Percentiles rank a stretch among this genome's conserved stretches.
Conservation (phyloP, 2,888 invertebrate species). For the Arctia plantaginis region DNA sequence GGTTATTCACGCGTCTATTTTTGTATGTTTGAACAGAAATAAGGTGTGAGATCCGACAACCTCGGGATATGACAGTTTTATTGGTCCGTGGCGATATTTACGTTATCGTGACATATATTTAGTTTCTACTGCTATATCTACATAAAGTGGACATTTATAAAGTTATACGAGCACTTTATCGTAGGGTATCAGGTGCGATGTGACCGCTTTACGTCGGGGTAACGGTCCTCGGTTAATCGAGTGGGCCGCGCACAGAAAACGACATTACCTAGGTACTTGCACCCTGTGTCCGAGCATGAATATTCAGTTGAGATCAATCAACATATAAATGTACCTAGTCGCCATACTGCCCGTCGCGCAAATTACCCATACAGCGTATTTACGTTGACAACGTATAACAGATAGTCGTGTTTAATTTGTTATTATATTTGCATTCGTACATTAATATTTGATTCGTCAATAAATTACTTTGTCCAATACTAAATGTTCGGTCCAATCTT, state of each 20-base stretch:
- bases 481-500: conserved; percentile 11
- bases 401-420: conserved; percentile 14
- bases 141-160: conserved; percentile 11
- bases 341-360: conserved; percentile 52
- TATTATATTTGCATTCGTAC: conserved; percentile 4
- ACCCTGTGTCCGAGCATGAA: conserved; percentile 57
- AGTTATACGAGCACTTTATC: conserved; percentile 10
- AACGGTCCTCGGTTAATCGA: conserved; percentile 51
- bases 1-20: conserved; percentile 45
- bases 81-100: conserved; percentile 33
- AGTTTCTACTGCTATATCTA: conserved; percentile 6
- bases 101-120: conserved; percentile 32
- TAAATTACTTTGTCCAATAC: conserved; percentile 14
- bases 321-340: conserved; percentile 60
- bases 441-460: conserved; percentile 14
- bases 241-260: conserved; percentile 50
- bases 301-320: conserved; percentile 67
- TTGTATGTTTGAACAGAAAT: conserved; percentile 26
- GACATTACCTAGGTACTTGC: conserved; percentile 44
- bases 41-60: conserved; percentile 35
- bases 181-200: conserved; percentile 13
- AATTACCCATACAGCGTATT: conserved; percentile 52
- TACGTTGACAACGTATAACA: conserved; percentile 29
- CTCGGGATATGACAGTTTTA: conserved; percentile 33
- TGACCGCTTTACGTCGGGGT: conserved; percentile 38